Base-by-base conservation (phyloP, 2,888 invertebrate genomes). In the Trissonchulus sp. region DNA sequence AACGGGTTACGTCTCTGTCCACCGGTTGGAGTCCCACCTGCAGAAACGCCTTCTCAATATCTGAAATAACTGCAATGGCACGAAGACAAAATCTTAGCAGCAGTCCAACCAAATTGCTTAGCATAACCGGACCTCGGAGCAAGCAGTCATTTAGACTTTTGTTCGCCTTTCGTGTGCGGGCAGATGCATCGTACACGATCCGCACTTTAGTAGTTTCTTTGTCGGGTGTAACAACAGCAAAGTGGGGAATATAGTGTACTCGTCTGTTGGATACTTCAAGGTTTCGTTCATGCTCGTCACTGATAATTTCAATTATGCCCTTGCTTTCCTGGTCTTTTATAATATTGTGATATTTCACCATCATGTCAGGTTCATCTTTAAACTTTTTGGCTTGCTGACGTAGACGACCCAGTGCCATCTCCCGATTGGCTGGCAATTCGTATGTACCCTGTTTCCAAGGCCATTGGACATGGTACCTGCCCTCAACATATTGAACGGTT, bases 131-230 rank as follows among this genome's bases (percentile, higher is more conserved):
- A 18, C 78, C 78, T 8, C 74, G 35, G 48, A 77, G 75, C 8
- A 77, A 60, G 60, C 77, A 77, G 62, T 78, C 77, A 77, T 79
- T 79, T 30, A 78, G 72, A 18, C 74, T 71, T 2, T 63, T 15
- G 1, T 65, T 74, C 71, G 75, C 69, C 1, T 2, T n/a, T 65
- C 76, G 74, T n/a, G 31, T 35, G 30, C 28, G 30, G 0, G 72
- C 74, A 0, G 77, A 77, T 15, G 76, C 81, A 76, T 81, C 80
- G 69, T 75, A 81, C 3, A 81, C 80, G 31, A 78, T 73, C 2
- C 79, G 37, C 3, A 81, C 48, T 71, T 81, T 81, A 0, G 79
- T n/a, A n/a, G n/a, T 65, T n/a, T 37, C n/a, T 18, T 78, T 78
- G 2, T 71, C n/a, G n/a, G 76, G 74, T 0, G 72, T 71, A 30